These are phyloP conservation scores for Salvelinus sp. DNA, from an alignment of 2,113 vertebrate species.

Conservation along the genomic window DNA sequence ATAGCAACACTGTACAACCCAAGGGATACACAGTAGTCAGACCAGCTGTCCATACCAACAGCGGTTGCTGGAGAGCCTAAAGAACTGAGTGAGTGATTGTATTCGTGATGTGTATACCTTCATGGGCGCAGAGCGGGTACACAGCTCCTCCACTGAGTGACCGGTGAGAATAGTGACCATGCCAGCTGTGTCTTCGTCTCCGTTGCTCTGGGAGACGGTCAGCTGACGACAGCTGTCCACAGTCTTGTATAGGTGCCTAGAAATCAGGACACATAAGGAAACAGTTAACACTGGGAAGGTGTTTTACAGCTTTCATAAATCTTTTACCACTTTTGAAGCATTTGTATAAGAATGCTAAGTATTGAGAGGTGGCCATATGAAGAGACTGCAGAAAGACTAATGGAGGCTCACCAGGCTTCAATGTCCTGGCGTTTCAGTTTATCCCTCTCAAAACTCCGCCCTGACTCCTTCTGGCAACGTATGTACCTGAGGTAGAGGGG, in stretches of 20 bases:
- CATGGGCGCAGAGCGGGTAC: conserved; percentile 80
- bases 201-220: conserved; percentile 86
- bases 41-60: background rate
- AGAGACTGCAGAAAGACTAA: background rate
- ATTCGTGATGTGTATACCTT: conserved; percentile 73
- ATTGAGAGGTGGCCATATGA: background rate
- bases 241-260: conserved; percentile 94
- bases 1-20: background rate
- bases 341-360: background rate
- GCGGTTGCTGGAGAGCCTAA: background rate
- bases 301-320: background rate
- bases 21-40: background rate
- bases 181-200: conserved; percentile 89
- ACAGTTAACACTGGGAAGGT: background rate
- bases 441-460: conserved; percentile 90
- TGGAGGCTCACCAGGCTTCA: conserved; percentile 85
- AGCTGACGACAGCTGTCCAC: conserved; percentile 95
- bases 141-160: conserved; percentile 78
- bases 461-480: conserved; percentile 91
- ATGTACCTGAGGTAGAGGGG: conserved; percentile 81
- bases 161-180: conserved; percentile 96
- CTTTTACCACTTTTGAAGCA: background rate
- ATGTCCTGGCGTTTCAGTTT: conserved; percentile 92
- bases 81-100: background rate
- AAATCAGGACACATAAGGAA: background rate